Evolutionary conservation across 2,888 invertebrate genomes (phyloP).

Genomic region (Stramonita haemastoma): DNA sequence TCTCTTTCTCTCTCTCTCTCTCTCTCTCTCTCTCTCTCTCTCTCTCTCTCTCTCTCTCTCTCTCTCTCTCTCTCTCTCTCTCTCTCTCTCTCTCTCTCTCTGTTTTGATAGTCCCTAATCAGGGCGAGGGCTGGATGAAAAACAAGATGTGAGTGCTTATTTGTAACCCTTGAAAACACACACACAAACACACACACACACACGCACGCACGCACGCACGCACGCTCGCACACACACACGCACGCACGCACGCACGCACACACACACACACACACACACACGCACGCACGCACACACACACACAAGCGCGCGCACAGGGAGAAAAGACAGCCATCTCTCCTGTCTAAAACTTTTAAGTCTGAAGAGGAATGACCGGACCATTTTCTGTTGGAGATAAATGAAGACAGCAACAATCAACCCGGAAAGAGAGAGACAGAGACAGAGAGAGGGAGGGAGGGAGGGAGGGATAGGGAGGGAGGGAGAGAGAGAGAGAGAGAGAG

Average conservation of each 20-base stretch:
- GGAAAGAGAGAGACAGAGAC: conserved; percentile 14
- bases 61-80: not conserved
- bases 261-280: not conserved
- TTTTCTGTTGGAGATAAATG: too few relatives aligned
- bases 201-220: conserved; percentile 6
- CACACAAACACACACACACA: conserved; percentile 4
- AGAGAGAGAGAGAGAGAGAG: conserved; percentile 17
- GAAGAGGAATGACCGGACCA: too few relatives aligned
- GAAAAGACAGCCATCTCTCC: too few relatives aligned
- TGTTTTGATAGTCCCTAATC: too few relatives aligned
- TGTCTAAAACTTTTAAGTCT: too few relatives aligned
- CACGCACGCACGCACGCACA: conserved; percentile 8
- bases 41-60: not conserved
- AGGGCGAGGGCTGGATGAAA: too few relatives aligned
- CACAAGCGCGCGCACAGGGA: not conserved
- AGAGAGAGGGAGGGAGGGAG: too few relatives aligned
- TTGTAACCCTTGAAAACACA: too few relatives aligned
- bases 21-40: not conserved
- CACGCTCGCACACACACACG: not conserved
- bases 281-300: not conserved
- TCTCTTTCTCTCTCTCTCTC: not conserved
- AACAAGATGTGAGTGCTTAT: too few relatives aligned
- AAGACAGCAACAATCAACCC: too few relatives aligned
- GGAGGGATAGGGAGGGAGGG: too few relatives aligned
- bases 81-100: not conserved